Evolutionary conservation across 2,888 invertebrate species (phyloP).

Genomic region (Agonum fuliginosum): DNA sequence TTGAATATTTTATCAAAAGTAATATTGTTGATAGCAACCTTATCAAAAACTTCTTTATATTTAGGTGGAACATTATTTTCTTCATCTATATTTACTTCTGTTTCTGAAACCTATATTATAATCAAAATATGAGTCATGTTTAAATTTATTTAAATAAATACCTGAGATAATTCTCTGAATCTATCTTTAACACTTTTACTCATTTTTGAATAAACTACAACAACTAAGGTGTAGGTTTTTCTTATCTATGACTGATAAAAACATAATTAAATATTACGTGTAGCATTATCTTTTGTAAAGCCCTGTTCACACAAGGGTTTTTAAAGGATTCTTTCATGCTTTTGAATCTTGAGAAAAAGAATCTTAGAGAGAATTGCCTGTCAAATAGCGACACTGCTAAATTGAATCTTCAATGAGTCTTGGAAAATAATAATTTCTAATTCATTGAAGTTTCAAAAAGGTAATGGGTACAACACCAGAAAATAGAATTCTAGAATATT

Average conservation of each 20-base stretch:
- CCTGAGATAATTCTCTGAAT: slow-evolving; percentile 55
- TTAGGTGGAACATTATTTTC: slow-evolving; percentile 39
- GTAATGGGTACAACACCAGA: no score
- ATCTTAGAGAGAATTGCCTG: no score
- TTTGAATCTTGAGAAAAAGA: no score
- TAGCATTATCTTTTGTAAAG: not conserved
- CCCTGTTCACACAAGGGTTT: no score
- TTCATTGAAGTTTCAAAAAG: no score
- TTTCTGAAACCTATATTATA: slow-evolving; percentile 26
- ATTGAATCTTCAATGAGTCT: no score
- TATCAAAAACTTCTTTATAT: slow-evolving; percentile 50
- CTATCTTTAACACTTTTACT: slow-evolving; percentile 58
- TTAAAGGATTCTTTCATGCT: no score
- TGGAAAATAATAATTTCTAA: no score
- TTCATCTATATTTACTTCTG: slow-evolving; percentile 17
- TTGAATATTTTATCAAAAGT: not conserved
- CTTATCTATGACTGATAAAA: slow-evolving; percentile 47
- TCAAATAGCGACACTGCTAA: no score
- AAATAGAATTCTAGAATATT: no score
- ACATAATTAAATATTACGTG: slow-evolving; percentile 4
- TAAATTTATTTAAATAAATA: slow-evolving; percentile 52
- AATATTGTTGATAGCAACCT: slow-evolving; percentile 12
- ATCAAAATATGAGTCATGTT: not conserved
- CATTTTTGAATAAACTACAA: slow-evolving; percentile 9
- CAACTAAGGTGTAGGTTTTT: not conserved